Conservation (phyloP, 53 echinoderm and acorn worm species). For the Antedon mediterranea region DNA sequence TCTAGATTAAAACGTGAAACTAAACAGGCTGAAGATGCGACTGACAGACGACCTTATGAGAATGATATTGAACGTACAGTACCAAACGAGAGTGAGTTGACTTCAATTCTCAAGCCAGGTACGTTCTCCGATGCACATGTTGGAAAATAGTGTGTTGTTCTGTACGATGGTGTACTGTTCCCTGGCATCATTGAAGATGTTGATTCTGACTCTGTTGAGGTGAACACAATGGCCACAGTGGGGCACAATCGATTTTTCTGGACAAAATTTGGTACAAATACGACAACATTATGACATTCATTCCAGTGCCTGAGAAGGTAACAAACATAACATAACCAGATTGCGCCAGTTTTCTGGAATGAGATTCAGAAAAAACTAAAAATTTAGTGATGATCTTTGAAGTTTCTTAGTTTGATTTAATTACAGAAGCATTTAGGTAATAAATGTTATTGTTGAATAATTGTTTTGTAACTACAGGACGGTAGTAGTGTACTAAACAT, state of each 20-base stretch:
- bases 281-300: conserved; percentile 14
- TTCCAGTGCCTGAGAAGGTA: conserved; percentile 20
- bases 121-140: conserved; percentile 12
- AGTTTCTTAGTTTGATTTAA: too few relatives aligned
- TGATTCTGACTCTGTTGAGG: conserved; percentile 18
- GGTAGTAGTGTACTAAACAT: too few relatives aligned
- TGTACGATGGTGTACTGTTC: conserved; percentile 15
- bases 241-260: conserved; percentile 16
- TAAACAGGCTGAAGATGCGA: not conserved
- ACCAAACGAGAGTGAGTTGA: not conserved
- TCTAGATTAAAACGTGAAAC: not conserved
- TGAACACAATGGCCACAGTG: conserved; percentile 16
- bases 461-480: too few relatives aligned
- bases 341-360: conserved; percentile 1
- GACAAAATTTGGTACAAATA: conserved; percentile 22
- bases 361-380: too few relatives aligned
- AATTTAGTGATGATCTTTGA: too few relatives aligned
- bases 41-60: too few relatives aligned
- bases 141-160: conserved; percentile 16
- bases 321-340: conserved; percentile 12
- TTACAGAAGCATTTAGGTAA: too few relatives aligned
- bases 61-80: too few relatives aligned
- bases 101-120: conserved; percentile 11
- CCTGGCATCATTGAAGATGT: conserved; percentile 14
- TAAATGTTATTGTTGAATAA: too few relatives aligned